phyloP scores from a whole-genome alignment of 2,797 vertebrate species.

The Clarias fuscus region DNA sequence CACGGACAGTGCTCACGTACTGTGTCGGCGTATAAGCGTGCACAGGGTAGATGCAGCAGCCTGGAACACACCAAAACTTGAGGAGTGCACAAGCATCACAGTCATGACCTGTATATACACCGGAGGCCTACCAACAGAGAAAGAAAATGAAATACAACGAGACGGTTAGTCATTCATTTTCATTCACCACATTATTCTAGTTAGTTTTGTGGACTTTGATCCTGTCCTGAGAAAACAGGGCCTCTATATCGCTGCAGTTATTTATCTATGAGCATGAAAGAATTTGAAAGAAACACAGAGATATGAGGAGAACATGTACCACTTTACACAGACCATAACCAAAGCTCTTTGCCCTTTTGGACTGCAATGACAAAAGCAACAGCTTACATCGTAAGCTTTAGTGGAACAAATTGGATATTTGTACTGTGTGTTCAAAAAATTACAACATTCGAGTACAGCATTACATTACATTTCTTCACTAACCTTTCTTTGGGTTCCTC shows the following conservation, averaged over 20 bases:
- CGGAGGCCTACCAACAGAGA: slow-evolving; percentile 43
- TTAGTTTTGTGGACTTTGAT: neutral
- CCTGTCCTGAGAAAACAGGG: neutral
- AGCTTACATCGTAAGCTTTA: neutral
- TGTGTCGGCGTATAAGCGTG: slow-evolving; percentile 80
- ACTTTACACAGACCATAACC: neutral
- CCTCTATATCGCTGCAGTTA: neutral
- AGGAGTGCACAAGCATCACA: slow-evolving; percentile 87
- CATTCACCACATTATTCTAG: neutral
- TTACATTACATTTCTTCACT: neutral
- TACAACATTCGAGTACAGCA: neutral
- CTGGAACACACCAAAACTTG: slow-evolving; percentile 83
- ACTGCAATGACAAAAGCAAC: neutral
- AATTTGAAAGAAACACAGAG: neutral
- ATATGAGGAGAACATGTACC: neutral
- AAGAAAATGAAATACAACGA: neutral
- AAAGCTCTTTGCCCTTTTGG: neutral
- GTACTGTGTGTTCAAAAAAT: neutral
- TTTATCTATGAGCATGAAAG: too few species aligned
- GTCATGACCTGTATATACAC: slow-evolving; percentile 76
- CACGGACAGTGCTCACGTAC: slow-evolving; percentile 69
- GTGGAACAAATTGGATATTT: neutral
- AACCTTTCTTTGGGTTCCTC: slow-evolving; percentile 87
- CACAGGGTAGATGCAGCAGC: slow-evolving; percentile 85
- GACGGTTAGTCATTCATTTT: neutral